Evolutionary conservation across 37 sponge, comb jelly and placozoan species (phyloP).

Genomic region (Hormiphora californensis): DNA sequence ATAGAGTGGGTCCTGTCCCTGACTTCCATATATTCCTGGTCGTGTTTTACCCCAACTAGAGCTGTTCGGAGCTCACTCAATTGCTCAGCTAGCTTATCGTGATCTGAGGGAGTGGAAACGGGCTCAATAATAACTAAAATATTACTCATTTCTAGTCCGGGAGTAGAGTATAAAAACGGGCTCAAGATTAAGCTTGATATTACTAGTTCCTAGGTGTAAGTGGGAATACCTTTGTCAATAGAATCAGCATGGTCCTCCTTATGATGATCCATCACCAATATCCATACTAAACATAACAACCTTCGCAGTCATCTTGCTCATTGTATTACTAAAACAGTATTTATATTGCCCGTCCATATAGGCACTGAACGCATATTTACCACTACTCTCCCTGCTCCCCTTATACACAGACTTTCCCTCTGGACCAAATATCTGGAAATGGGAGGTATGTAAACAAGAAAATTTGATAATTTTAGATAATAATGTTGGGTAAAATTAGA

Average conservation of each 20-base stretch:
- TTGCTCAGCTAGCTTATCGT: conserved; percentile 80
- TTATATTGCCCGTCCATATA: conserved; percentile 90
- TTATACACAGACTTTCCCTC: conserved; percentile 76
- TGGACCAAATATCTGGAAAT: conserved; percentile 74
- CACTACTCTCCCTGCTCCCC: conserved; percentile 89
- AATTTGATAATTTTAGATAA: too few species aligned
- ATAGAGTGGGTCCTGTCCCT: conserved; percentile 90
- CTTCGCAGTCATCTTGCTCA: conserved; percentile 98
- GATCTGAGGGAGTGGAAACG: conserved; percentile 57
- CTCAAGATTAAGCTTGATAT: too few species aligned
- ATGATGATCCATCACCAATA: conserved; percentile 68
- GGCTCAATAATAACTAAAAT: neutral
- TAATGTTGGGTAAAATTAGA: too few species aligned
- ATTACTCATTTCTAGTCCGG: too few species aligned
- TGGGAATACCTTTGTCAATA: neutral
- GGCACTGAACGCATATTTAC: conserved; percentile 94
- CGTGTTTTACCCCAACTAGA: conserved; percentile 86
- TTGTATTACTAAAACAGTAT: conserved; percentile 95
- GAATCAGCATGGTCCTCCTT: neutral
- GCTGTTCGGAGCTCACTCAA: conserved; percentile 71
- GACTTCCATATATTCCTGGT: conserved; percentile 99
- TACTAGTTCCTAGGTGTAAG: neutral
- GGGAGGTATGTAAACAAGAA: neutral
- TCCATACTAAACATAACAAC: conserved; percentile 94
- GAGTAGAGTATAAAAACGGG: too few species aligned